Evolutionary conservation across 2,888 invertebrate genomes (phyloP), one percentile per base, ranked within the genome.

Genomic region (Drosophila neotestacea): DNA sequence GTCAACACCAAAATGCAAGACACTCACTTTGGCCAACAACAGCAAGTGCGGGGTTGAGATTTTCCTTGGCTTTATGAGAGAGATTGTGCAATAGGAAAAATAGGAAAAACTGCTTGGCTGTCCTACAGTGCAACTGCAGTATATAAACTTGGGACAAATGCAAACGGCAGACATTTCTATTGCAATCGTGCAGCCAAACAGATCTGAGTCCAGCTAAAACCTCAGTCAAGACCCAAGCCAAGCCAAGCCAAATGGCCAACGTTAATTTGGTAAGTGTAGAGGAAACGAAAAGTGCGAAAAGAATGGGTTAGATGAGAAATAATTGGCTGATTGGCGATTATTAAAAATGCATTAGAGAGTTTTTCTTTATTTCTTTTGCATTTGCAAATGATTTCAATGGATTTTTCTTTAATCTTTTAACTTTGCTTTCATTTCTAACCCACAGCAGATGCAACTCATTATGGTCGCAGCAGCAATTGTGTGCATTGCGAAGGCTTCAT

Each of bases 81-180:
- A 32, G 70, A 84, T 84, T 89, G 88, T 84, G 83, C 79, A 84
- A 84, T 82, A 78, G 89, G 59, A 75, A 85, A 85, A 81, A 11
- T 69, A 47, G 48, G 39, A 41, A 41, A 36, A 36, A 46, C 56
- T 28, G 36, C 56, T 27, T 27, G 41, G 36, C 46, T 71, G 82
- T 81, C 89, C 83, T 77, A 80, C 59, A 64, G 59, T 34, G 48
- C 28, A 55, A 44, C 52, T 36, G 42, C 56, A 50, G 76, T 90
- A 85, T 85, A 85, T 74, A 85, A 88, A 69, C 81, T 59, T 52
- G 39, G 34, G 28, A 39, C 64, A 44, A 39, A 60, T 64, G 39
- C 73, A 65, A 71, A 47, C 79, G 55, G 73, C 59, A 72, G 70
- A 84, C 89, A 85, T 74, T 88, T 81, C 81, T 58, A 74, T 72